Conservation (phyloP, 2,797 vertebrate genomes). For the Eupleurogrammus muticus region DNA sequence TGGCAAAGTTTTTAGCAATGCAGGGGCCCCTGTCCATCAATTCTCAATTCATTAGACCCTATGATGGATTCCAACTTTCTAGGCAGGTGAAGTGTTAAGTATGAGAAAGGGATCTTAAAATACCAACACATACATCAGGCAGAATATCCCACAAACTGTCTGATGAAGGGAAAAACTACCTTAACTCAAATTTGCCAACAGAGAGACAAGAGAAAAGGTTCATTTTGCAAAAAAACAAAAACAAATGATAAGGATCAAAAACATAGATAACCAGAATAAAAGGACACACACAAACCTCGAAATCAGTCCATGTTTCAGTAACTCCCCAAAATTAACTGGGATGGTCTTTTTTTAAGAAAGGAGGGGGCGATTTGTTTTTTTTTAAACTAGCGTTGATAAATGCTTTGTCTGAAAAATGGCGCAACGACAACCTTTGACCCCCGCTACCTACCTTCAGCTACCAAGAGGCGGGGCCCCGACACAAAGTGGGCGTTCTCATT, state of each 20-base stretch:
- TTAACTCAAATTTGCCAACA: neutral
- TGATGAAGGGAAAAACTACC: neutral
- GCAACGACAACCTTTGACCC: constrained; percentile 55
- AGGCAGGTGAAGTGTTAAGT: neutral
- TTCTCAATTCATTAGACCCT: constrained; percentile 8
- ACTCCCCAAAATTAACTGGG: neutral
- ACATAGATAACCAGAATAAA: neutral
- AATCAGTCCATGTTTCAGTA: constrained; percentile 6
- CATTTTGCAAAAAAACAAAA: constrained; percentile 14
- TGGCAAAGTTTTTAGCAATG: constrained; percentile 36
- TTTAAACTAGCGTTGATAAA: constrained; percentile 22
- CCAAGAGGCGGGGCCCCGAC: constrained; percentile 29
- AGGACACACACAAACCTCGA: constrained; percentile 18
- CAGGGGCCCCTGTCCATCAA: constrained; percentile 12
- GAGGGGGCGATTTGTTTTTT: no score
- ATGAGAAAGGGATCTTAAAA: neutral
- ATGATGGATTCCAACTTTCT: constrained; percentile 7
- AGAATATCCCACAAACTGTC: neutral
- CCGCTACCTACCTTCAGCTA: constrained; percentile 11
- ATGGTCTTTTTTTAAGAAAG: neutral
- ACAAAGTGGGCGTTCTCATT: constrained; percentile 52
- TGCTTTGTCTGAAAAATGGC: constrained; percentile 29
- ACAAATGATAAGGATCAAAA: neutral
- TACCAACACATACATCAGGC: constrained; percentile 1
- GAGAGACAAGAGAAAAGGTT: neutral